These are phyloP conservation scores for Erebia epiphron DNA, from an alignment of 2,888 invertebrate species.

Conservation along the genomic window DNA sequence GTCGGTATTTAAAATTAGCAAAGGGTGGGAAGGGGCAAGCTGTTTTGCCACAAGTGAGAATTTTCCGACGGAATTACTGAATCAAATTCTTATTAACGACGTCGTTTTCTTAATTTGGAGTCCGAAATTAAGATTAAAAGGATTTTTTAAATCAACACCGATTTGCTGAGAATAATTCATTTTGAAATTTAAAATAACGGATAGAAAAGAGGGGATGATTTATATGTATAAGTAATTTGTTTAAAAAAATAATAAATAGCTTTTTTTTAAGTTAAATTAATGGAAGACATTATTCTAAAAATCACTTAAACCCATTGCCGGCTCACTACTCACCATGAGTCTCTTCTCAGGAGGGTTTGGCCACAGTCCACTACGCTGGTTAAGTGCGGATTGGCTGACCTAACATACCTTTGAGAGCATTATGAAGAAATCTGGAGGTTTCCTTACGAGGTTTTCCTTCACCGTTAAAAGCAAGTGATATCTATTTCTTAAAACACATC, in stretches of 20 bases:
- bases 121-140: slow-evolving; percentile 24
- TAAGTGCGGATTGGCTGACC: too few species aligned
- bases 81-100: slow-evolving; percentile 49
- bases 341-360: too few species aligned
- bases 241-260: background rate
- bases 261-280: too few species aligned
- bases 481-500: too few species aligned
- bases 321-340: too few species aligned
- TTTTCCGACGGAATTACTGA: slow-evolving; percentile 46
- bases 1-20: slow-evolving; percentile 54
- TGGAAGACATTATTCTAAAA: too few species aligned
- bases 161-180: slow-evolving; percentile 12
- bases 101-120: slow-evolving; percentile 31
- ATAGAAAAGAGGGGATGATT: background rate
- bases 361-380: too few species aligned
- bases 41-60: slow-evolving; percentile 46
- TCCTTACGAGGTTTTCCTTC: too few species aligned
- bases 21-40: slow-evolving; percentile 46
- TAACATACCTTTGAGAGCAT: too few species aligned
- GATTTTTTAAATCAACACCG: slow-evolving; percentile 13
- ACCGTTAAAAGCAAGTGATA: too few species aligned
- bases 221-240: slow-evolving; percentile 5
- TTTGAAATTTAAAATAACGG: background rate
- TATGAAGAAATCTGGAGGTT: too few species aligned
- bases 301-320: too few species aligned